These are phyloP conservation scores for Galbula dea DNA, from an alignment of 2,113 vertebrate species.

Conservation along the genomic window DNA sequence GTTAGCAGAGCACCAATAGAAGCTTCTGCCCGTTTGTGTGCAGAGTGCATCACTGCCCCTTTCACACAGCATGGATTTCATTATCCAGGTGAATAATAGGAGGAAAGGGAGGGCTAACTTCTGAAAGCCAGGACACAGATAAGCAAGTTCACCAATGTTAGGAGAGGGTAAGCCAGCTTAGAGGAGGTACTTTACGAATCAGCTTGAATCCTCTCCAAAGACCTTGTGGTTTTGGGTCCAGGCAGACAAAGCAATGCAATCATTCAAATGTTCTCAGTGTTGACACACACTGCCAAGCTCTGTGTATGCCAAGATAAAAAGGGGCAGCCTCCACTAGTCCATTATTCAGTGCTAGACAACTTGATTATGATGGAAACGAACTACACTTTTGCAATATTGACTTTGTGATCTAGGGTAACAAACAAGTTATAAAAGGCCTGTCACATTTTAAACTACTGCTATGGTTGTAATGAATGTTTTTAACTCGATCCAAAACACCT, in stretches of 20 bases:
- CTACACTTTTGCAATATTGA: constrained; percentile 32
- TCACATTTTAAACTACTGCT: not conserved
- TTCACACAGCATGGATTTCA: not conserved
- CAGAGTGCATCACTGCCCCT: not conserved
- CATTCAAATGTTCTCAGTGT: constrained; percentile 14
- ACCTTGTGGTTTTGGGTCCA: not conserved
- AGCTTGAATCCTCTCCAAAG: constrained; percentile 24
- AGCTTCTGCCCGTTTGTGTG: not conserved
- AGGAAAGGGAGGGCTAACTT: constrained; percentile 50
- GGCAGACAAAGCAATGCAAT: constrained; percentile 38
- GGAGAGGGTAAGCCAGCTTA: not conserved
- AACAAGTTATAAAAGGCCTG: not conserved
- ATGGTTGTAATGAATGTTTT: not conserved
- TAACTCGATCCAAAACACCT: not conserved
- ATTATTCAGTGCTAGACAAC: constrained; percentile 57
- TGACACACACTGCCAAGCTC: constrained; percentile 14
- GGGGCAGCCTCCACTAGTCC: constrained; percentile 1
- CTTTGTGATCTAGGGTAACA: not conserved
- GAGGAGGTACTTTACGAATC: not conserved
- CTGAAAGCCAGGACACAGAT: not conserved
- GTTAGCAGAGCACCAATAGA: not conserved
- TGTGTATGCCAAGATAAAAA: constrained; percentile 7
- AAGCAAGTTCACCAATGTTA: constrained; percentile 11
- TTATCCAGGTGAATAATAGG: constrained; percentile 51
- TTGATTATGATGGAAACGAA: constrained; percentile 29